These are phyloP conservation scores for Papilio elwesi DNA, from an alignment of 2,888 invertebrate species.

Conservation along the genomic window DNA sequence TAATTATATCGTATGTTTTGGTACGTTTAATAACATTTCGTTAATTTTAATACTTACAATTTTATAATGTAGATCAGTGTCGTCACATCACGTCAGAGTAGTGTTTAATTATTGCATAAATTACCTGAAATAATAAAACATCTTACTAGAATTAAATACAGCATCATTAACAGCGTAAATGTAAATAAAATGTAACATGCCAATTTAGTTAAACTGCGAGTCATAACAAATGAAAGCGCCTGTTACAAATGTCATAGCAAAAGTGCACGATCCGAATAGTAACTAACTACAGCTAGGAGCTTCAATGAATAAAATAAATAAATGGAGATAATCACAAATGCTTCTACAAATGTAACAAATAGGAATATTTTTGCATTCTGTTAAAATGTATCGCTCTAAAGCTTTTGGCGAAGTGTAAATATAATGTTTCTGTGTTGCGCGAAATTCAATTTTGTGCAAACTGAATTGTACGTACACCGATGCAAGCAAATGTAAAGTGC, in stretches of 20 bases:
- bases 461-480: slow-evolving; percentile 4
- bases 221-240: slow-evolving; percentile 22
- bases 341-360: not conserved
- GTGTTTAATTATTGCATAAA: not conserved
- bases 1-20: not conserved
- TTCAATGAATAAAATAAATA: not conserved
- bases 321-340: no score
- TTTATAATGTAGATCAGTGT: not conserved
- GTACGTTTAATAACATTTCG: not conserved
- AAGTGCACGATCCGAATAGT: not conserved
- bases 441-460: slow-evolving; percentile 28
- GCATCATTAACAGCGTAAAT: not conserved
- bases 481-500: slow-evolving; percentile 27
- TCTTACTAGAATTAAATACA: not conserved
- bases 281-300: slow-evolving; percentile 4
- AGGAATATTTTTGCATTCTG: not conserved
- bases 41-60: slow-evolving; percentile 2
- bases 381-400: not conserved
- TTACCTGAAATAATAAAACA: slow-evolving; percentile 29
- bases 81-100: no score
- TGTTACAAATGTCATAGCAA: slow-evolving; percentile 30
- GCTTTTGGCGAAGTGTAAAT: not conserved
- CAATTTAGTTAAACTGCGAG: no score
- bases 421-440: slow-evolving; percentile 13
- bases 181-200: no score